A percentile compares a stretch with the other conserved stretches of the same genome.
Conservation (phyloP, 2,113 vertebrate genomes). For the Prionailurus bengalensis region DNA sequence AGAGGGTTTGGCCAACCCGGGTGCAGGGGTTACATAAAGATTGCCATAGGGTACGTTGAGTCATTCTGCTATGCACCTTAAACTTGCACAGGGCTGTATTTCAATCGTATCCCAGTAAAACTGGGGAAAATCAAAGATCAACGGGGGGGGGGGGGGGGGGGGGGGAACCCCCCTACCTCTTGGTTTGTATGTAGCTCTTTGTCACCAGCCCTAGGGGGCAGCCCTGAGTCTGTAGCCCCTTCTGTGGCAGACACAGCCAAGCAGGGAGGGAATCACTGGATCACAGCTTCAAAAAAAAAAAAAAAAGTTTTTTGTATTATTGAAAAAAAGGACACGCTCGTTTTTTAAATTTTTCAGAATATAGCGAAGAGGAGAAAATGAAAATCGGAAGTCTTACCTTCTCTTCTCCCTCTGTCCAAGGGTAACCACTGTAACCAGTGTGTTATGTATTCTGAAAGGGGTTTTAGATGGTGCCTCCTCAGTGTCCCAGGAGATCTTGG, state of each 20-base stretch:
- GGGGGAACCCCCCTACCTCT: background rate
- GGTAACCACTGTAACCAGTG: too few relatives aligned
- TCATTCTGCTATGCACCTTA: background rate
- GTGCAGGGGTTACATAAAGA: too few relatives aligned
- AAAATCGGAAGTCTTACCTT: background rate
- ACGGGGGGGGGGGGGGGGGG: accelerated
- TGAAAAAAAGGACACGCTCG: background rate
- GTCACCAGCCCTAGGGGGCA: background rate
- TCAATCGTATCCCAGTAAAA: background rate
- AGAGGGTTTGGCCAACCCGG: background rate
- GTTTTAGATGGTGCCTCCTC: too few relatives aligned
- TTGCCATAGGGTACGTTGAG: background rate
- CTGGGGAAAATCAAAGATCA: background rate
- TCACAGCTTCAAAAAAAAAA: background rate
- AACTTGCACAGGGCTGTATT: background rate
- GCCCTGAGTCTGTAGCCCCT: too few relatives aligned
- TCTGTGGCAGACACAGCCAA: background rate
- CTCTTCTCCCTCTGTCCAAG: background rate
- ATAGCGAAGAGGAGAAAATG: background rate
- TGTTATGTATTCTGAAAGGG: background rate
- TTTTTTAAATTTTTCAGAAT: background rate
- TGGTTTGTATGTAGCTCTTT: background rate
- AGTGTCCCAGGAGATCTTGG: background rate
- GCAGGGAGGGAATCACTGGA: background rate
- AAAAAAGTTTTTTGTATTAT: background rate